These are phyloP conservation scores for Callyntrura sp. DNA, from an alignment of 2,888 invertebrate species.

Conservation along the genomic window DNA sequence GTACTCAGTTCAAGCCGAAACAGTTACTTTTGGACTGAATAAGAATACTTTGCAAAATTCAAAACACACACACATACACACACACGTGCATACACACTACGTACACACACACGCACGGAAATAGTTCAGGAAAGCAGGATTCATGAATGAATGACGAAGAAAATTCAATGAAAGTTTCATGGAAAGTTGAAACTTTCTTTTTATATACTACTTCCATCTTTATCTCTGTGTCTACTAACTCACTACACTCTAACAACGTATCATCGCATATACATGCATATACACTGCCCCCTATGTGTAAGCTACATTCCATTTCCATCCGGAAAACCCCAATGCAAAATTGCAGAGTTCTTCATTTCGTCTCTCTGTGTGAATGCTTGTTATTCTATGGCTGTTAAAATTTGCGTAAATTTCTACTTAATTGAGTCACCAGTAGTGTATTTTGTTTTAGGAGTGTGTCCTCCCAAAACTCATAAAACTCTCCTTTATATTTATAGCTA, in stretches of 20 bases:
- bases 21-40: neutral
- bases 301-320: neutral
- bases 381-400: conserved; percentile 65
- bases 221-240: neutral
- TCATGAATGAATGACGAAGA: conserved; percentile 49
- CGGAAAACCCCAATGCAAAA: conserved; percentile 12
- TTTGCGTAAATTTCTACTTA: conserved; percentile 74
- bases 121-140: conserved; percentile 30
- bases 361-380: conserved; percentile 36
- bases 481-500: conserved; percentile 63
- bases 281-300: neutral
- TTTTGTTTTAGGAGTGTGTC: conserved; percentile 56
- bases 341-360: neutral
- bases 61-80: conserved; percentile 12
- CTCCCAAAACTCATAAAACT: conserved; percentile 70
- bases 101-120: conserved; percentile 29
- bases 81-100: neutral
- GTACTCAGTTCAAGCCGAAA: neutral
- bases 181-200: conserved; percentile 34
- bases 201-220: neutral
- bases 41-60: conserved; percentile 15
- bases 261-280: no score
- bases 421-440: conserved; percentile 72
- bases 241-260: no score
- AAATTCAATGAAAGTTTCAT: conserved; percentile 72